Conservation (phyloP, 1,140 invertebrate species). For the Zaprionus africanus region DNA sequence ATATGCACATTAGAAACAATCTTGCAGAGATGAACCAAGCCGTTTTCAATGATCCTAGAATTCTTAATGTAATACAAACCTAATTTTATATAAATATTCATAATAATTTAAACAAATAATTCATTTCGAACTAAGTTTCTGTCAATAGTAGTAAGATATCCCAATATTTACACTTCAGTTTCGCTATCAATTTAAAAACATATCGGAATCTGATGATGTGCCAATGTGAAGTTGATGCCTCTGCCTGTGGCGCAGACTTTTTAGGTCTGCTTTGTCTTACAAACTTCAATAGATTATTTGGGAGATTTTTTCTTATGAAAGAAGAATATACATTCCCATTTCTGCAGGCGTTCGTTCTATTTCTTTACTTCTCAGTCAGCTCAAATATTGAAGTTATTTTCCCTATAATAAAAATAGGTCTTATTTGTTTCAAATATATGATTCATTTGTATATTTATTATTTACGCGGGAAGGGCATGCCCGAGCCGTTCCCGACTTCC, state of each 20-base stretch:
- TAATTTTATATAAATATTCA: no score
- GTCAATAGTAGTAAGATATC: no score
- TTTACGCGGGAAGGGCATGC: slow-evolving; percentile 78
- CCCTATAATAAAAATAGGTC: background rate
- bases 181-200: no score
- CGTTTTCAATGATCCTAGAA: background rate
- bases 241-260: background rate
- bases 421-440: background rate
- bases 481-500: slow-evolving; percentile 84
- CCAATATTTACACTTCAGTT: no score
- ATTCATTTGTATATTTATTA: slow-evolving; percentile 24
- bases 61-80: no score
- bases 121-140: no score
- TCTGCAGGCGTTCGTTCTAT: no score
- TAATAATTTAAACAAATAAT: no score
- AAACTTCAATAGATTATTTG: background rate
- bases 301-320: no score
- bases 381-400: background rate
- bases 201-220: background rate
- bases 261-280: no score
- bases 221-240: background rate
- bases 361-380: no score
- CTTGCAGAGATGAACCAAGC: slow-evolving; percentile 63
- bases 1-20: slow-evolving; percentile 65
- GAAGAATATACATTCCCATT: no score